Percentiles rank a stretch among this genome's conserved stretches.
Conservation (phyloP, 2,113 vertebrate species). For the Pomatorhinus ruficollis region DNA sequence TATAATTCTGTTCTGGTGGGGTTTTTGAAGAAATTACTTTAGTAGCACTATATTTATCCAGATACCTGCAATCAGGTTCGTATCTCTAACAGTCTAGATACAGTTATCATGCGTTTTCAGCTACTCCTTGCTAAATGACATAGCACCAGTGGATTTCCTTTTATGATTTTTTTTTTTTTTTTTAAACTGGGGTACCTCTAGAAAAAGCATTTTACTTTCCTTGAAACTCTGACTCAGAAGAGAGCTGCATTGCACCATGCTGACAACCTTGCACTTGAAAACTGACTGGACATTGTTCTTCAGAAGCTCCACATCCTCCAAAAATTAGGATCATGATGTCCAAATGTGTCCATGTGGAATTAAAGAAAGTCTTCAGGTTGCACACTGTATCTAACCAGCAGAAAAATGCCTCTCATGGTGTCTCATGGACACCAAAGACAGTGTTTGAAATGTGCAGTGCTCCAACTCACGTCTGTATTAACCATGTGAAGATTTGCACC, state of each 20-base stretch:
- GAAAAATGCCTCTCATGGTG: background rate
- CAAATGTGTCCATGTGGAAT: background rate
- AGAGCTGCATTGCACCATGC: background rate
- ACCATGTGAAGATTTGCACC: background rate
- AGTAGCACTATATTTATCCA: background rate
- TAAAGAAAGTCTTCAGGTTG: background rate
- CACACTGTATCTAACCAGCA: background rate
- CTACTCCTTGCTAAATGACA: background rate
- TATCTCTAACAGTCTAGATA: background rate
- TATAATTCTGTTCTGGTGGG: background rate
- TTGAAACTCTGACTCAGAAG: background rate
- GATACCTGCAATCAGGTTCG: background rate
- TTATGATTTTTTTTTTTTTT: background rate
- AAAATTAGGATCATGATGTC: background rate
- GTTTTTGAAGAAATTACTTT: background rate
- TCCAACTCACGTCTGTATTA: background rate
- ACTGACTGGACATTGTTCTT: background rate
- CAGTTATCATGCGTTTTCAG: background rate
- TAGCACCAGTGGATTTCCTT: background rate
- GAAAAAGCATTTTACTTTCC: background rate
- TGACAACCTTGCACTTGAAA: background rate
- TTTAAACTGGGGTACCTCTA: background rate
- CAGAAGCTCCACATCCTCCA: background rate
- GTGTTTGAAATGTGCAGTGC: rapidly evolving
- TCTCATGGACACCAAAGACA: background rate